Conservation (phyloP, 2,888 invertebrate genomes). For the Macaria notata region DNA sequence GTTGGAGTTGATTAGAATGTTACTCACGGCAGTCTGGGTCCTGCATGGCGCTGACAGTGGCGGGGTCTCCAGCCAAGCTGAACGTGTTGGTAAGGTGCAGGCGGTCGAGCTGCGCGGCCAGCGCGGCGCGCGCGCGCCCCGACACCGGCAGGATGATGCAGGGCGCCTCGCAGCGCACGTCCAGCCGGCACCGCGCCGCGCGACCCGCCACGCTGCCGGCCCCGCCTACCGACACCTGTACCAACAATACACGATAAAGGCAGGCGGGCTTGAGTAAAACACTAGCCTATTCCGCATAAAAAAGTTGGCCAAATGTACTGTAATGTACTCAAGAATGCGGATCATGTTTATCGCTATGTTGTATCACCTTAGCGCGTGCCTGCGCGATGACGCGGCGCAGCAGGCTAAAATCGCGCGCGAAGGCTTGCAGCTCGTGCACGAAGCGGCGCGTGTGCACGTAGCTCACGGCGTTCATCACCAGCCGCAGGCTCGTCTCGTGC, state of each 20-base stretch:
- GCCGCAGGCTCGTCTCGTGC: constrained; percentile 86
- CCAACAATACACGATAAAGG: neutral
- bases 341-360: too few species aligned
- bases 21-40: constrained; percentile 55
- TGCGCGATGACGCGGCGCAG: constrained; percentile 89
- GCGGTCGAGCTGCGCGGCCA: constrained; percentile 91
- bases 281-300: too few species aligned
- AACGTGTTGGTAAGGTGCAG: constrained; percentile 91
- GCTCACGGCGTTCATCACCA: constrained; percentile 95
- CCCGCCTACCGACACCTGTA: constrained; percentile 42
- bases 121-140: constrained; percentile 88
- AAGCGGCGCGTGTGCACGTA: constrained; percentile 98
- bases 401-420: constrained; percentile 92
- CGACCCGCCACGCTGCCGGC: constrained; percentile 52
- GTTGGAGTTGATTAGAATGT: neutral
- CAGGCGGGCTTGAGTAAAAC: too few species aligned
- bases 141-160: constrained; percentile 94
- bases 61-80: constrained; percentile 81
- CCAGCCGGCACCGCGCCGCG: constrained; percentile 70
- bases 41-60: constrained; percentile 74
- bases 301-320: too few species aligned
- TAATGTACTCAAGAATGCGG: too few species aligned
- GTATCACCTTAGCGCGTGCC: constrained; percentile 83
- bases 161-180: constrained; percentile 81
- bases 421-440: constrained; percentile 93